These are phyloP conservation scores for Procambarus clarkii DNA, from an alignment of 1,140 invertebrate genomes.

Conservation along the genomic window DNA sequence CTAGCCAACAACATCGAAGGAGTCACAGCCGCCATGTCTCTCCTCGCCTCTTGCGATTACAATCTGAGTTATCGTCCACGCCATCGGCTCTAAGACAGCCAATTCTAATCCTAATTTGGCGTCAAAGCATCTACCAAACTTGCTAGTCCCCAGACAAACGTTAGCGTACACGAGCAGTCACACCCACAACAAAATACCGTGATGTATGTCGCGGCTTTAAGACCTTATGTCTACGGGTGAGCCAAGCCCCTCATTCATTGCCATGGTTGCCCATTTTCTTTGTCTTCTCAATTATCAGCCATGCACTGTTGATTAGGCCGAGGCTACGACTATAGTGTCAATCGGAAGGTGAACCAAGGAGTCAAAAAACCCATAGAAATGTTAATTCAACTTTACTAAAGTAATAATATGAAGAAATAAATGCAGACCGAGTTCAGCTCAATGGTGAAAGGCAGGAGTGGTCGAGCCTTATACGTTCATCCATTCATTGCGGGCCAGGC, in stretches of 20 bases:
- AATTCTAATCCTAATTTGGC: slow-evolving; percentile 1
- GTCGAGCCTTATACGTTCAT: not conserved
- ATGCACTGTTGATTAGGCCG: no score
- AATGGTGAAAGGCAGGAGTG: not conserved
- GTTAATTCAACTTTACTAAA: no score
- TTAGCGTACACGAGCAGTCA: not conserved
- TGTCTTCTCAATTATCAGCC: no score
- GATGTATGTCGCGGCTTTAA: not conserved
- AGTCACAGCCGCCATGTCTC: not conserved
- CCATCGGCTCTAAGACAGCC: not conserved
- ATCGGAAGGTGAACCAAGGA: no score
- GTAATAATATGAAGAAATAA: not conserved
- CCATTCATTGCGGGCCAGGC: not conserved
- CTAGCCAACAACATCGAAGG: not conserved
- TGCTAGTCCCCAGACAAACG: not conserved
- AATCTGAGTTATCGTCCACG: not conserved
- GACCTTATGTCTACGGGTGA: not conserved
- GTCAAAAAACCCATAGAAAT: no score
- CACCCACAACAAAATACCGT: not conserved
- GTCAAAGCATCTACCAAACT: not conserved
- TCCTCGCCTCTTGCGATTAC: not conserved
- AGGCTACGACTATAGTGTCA: no score
- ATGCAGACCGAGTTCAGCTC: not conserved
- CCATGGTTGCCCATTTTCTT: not conserved
- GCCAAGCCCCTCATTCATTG: not conserved